Evolutionary conservation across 2,888 invertebrate genomes (phyloP).

Genomic region (Caenorhabditis wallacei): DNA sequence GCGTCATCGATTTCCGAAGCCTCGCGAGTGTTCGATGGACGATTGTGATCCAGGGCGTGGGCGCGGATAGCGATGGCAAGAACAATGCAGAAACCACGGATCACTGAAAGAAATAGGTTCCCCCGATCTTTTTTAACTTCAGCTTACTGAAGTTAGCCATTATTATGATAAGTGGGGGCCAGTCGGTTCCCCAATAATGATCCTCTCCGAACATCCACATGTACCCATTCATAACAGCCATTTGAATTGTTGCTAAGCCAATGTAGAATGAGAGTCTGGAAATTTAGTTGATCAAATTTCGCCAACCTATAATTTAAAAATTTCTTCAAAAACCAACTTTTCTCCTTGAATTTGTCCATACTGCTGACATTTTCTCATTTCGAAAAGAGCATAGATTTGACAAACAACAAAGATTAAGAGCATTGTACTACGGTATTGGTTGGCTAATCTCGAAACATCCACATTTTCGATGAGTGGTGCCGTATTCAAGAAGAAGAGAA

Average conservation of each 20-base stretch:
- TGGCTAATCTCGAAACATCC: conserved; percentile 7
- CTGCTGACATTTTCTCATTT: conserved; percentile 59
- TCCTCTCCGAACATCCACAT: conserved; percentile 72
- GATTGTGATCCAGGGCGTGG: conserved; percentile 59
- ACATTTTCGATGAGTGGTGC: background rate
- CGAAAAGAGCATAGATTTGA: conserved; percentile 62
- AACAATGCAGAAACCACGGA: conserved; percentile 68
- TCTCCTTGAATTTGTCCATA: conserved; percentile 33
- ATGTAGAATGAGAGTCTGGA: conserved; percentile 71
- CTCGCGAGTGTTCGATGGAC: conserved; percentile 71
- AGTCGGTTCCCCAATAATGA: conserved; percentile 70
- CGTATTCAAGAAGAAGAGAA: conserved; percentile 61
- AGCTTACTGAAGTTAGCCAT: conserved; percentile 59
- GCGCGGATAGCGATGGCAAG: conserved; percentile 69
- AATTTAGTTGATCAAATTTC: too few relatives aligned
- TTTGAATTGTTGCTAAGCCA: conserved; percentile 72
- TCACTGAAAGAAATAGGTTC: too few relatives aligned
- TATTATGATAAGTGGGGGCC: conserved; percentile 61
- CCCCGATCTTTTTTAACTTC: too few relatives aligned
- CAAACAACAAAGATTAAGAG: conserved; percentile 59
- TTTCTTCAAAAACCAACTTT: conserved; percentile 4
- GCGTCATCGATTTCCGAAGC: conserved; percentile 73
- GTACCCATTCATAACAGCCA: conserved; percentile 74
- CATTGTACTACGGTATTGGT: conserved; percentile 66
- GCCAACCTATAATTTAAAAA: too few relatives aligned